A percentile compares a stretch with the other conserved stretches of the same genome.
These are phyloP conservation scores for Varanus salvator DNA, from an alignment of 2,113 vertebrate species.

Conservation along the genomic window DNA sequence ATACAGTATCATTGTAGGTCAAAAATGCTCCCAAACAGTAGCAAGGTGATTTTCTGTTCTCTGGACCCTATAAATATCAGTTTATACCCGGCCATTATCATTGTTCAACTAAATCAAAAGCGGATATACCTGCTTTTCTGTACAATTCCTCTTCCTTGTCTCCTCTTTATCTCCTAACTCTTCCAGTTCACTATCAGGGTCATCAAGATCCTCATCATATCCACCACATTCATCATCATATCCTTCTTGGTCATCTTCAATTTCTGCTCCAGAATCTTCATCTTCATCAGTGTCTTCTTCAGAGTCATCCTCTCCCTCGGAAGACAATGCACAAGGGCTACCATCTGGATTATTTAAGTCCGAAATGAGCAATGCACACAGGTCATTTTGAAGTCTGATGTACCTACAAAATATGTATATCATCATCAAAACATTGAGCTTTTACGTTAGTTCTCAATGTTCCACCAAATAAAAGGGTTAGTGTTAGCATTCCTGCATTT, in stretches of 20 bases:
- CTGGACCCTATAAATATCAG: background rate
- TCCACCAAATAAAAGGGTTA: background rate
- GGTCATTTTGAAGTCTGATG: slow-evolving; percentile 89
- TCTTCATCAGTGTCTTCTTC: slow-evolving; percentile 79
- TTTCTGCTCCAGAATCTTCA: slow-evolving; percentile 86
- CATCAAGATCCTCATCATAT: slow-evolving; percentile 78
- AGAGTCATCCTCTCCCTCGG: slow-evolving; percentile 76
- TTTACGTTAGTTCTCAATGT: background rate
- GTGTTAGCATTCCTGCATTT: background rate
- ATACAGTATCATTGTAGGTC: background rate
- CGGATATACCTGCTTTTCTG: slow-evolving; percentile 91
- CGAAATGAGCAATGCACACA: slow-evolving; percentile 92
- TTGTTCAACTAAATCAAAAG: slow-evolving; percentile 33
- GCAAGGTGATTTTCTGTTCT: background rate
- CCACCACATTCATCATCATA: slow-evolving; percentile 83
- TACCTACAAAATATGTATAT: slow-evolving; percentile 77
- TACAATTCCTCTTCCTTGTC: slow-evolving; percentile 79
- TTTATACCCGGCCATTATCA: background rate
- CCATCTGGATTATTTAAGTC: slow-evolving; percentile 84
- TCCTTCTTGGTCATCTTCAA: slow-evolving; percentile 83
- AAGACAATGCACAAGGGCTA: slow-evolving; percentile 64
- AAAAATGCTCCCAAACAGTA: background rate
- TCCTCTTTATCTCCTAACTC: slow-evolving; percentile 75
- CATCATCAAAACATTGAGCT: background rate
- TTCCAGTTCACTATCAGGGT: slow-evolving; percentile 80